Base-by-base conservation (phyloP, 2,797 vertebrate genomes). In the Eptatretus atami region DNA sequence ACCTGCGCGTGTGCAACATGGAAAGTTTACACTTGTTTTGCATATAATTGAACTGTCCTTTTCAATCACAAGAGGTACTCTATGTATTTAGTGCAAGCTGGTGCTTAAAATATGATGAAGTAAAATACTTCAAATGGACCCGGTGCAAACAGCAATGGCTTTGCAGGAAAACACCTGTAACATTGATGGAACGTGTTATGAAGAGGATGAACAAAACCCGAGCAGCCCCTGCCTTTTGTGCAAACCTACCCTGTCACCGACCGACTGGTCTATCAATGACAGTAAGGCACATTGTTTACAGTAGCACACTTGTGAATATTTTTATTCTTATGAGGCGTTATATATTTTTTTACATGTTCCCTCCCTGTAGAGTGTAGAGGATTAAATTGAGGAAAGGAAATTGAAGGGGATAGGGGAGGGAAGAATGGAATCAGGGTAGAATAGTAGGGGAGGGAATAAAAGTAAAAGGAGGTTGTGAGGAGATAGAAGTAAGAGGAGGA, bases 121-220 rank as follows among this genome's bases (percentile, higher is more conserved):
- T 44, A 44, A 44, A 44, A 44, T 44, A 44, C 6, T 44, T 44
- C 31, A 44, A 44, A 44, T 44, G 31, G 31, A 44, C 31, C 6
- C 3, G 31, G 31, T 44, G 31, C 31, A 44, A 44, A 44, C 31
- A 44, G 31, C 31, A 44, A 19, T 44, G 31, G 31, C 31, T 64
- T 66, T 71, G 52, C 74, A 95, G 86, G 81, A 85, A 71, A 81
- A 80, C 71, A 77, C 76, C 1, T 94, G 87, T 74, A 77, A 73
- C 70, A 84, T 88, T 44, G 74, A 81, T 66, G 78, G 80, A 9
- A 53, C 76, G 57, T 95, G 86, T 73, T 83, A 83, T 44, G 70
- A 65, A 53, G 81, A 84, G 67, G 80, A 78, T 2, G 77, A 81
- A 66, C 70, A 67, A 70, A 81, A 77, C 71, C 79, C 80, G 68